Base-by-base conservation (phyloP, 2,113 vertebrate genomes). In the Bolborhynchus lineola region DNA sequence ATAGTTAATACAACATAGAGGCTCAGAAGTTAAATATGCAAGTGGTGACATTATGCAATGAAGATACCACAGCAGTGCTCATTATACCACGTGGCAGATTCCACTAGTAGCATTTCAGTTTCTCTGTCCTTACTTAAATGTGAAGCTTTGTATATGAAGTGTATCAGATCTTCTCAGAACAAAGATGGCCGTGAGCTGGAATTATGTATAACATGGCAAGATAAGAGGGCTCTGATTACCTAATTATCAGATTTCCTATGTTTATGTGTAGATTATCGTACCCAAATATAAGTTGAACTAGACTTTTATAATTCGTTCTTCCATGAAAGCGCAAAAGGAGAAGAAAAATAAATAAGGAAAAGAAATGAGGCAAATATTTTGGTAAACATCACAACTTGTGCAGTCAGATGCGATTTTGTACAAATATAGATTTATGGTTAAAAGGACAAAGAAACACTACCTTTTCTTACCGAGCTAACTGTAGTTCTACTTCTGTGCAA, bases 391-490 rank as follows among this genome's bases (percentile, higher is more conserved):
- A 41, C n/a, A 72, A 37, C 82, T 92, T 91, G 52, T 81, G 60
- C 47, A 82, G 35, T 69, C 76, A 95, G 70, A 85, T 93, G 35
- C 26, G 4, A 76, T 95, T 95, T 90, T 93, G 8, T 77, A 76
- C 68, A 72, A 88, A 95, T 93, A 72, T 6, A 55, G 52, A 49
- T 85, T 64, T 86, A 57, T 71, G 49, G 52, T 86, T 96, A 71
- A 91, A 89, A 90, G 39, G 53, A 65, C 28, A 67, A 88, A 84
- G 57, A 52, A 79, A 60, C 10, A 19, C 70, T 83, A 42, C 57
- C 87, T 94, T 96, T 94, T 77, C 77, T 71, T 90, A 70, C 75
- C n/a, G 33, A 69, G 28, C 24, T 97, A 85, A 91, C 33, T 33
- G 29, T 64, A 49, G 46, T 84, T 90, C 94, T 71, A 7, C 78